A percentile compares a stretch with the other conserved stretches of the same genome.
These are phyloP conservation scores for Istiophorus platypterus DNA, from an alignment of 2,113 vertebrate genomes.

Conservation along the genomic window DNA sequence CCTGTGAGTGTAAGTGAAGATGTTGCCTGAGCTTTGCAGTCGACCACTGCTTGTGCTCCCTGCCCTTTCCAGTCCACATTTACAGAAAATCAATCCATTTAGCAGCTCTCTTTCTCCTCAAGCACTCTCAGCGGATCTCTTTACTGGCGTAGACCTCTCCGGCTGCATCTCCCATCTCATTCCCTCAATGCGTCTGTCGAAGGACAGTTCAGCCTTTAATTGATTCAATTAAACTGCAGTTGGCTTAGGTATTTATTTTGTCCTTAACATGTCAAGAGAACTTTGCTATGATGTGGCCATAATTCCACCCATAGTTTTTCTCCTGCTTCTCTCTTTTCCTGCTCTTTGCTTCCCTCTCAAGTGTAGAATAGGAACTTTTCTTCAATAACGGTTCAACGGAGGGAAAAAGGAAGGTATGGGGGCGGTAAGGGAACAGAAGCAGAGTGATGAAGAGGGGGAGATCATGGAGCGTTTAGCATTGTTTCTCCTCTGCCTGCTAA, in stretches of 20 bases:
- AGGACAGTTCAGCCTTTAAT: conserved; percentile 67
- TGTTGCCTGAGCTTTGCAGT: conserved; percentile 70
- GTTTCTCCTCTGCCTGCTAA: conserved; percentile 66
- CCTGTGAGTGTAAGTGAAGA: conserved; percentile 64
- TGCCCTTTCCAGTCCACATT: conserved; percentile 81
- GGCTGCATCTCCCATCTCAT: conserved; percentile 55
- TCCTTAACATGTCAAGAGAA: conserved; percentile 47
- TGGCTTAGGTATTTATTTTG: conserved; percentile 65
- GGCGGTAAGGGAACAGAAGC: conserved; percentile 31
- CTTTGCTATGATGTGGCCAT: conserved; percentile 31
- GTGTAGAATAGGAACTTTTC: conserved; percentile 83
- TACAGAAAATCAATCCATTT: conserved; percentile 86
- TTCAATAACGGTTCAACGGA: conserved; percentile 23
- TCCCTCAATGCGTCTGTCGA: conserved; percentile 41
- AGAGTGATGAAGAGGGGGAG: conserved; percentile 69
- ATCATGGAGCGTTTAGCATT: conserved; percentile 73
- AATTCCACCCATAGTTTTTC: neutral
- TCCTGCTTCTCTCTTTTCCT: neutral
- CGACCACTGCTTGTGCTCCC: conserved; percentile 65
- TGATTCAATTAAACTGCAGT: conserved; percentile 74
- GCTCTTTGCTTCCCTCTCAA: conserved; percentile 5
- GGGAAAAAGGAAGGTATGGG: conserved; percentile 10
- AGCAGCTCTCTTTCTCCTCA: conserved; percentile 78
- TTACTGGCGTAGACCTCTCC: conserved; percentile 57
- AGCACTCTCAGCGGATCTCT: conserved; percentile 68